phyloP scores from a whole-genome alignment of 2,797 vertebrate genomes.

The Enteromius viviparus region DNA sequence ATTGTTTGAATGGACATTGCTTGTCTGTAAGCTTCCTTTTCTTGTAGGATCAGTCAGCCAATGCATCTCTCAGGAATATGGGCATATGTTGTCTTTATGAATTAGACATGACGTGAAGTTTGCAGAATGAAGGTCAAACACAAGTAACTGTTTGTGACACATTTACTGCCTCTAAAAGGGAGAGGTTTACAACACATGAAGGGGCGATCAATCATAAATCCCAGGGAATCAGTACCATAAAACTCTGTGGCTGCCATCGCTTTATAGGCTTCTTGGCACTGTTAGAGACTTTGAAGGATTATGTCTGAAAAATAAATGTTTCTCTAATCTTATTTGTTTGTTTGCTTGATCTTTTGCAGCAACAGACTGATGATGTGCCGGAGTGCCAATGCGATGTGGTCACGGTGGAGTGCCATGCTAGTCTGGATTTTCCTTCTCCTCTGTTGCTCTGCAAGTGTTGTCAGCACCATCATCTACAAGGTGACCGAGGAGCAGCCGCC shows the following conservation, averaged over 20 bases:
- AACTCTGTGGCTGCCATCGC: constrained; percentile 25
- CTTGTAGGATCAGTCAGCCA: background rate
- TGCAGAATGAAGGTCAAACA: constrained; percentile 43
- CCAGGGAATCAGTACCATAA: constrained; percentile 26
- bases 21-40: background rate
- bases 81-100: constrained; percentile 35
- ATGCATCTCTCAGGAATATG: constrained; percentile 26
- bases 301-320: constrained; percentile 6
- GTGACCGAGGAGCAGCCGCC: constrained; percentile 94
- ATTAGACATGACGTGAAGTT: constrained; percentile 41
- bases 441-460: constrained; percentile 53
- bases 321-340: constrained; percentile 50
- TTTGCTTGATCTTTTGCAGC: constrained; percentile 54
- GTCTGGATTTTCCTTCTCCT: constrained; percentile 60
- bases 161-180: constrained; percentile 50
- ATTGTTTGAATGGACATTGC: constrained; percentile 9
- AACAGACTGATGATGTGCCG: constrained; percentile 64
- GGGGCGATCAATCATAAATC: constrained; percentile 57
- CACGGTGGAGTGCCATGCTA: constrained; percentile 58
- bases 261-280: constrained; percentile 51
- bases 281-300: background rate
- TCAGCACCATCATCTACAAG: constrained; percentile 80
- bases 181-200: constrained; percentile 43
- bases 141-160: constrained; percentile 60
- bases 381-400: constrained; percentile 67